Evolutionary conservation across 2,888 invertebrate genomes (phyloP), one percentile per base, ranked within the genome.

Genomic region (Julus scanicus): DNA sequence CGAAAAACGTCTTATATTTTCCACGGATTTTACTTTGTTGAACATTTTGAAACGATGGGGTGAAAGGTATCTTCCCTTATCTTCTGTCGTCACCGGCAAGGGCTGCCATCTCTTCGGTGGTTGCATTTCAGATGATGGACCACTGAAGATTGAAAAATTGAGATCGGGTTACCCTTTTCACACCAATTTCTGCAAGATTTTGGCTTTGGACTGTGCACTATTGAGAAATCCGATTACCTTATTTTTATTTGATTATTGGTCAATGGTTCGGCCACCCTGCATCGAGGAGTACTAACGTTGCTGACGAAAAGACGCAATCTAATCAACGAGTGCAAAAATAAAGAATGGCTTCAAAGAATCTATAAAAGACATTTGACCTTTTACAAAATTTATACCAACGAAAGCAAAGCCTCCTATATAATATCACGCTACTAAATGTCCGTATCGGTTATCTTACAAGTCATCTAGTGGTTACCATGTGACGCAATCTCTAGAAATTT

Each of bases 211-310:
- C 80, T 80, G 71, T 80, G 80, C 80, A 37, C 80, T 80, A 1
- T 80, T 80, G 1, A 29, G 29, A 80, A 80, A 37, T 80, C 37
- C 37, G 37, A 80, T 80, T 80, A 80, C 80, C 80, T 80, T 80
- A 29, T 80, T 37, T 80, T 80, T 37, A 80, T 80, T 13, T 37
- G 9, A 37, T 37, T 37, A 15, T 80, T 80, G 37, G 37, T 80
- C 37, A 80, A 15, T 80, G 80, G 37, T 80, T 80, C 80, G 3
- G 3, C 15, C 80, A 80, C 29, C 15, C 37, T 80, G 29, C 13
- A 0, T 29, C 37, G 4, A 80, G 80, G 80, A 11, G 37, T n/a
- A n/a, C n/a, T 13, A 37, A 4, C 37, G 80, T 2, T 80, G 37
- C 37, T 37, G 80, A 29, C 80, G 37, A 37, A 37, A 13, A 80